phyloP scores from a whole-genome alignment of 2,113 vertebrate species.

The Dipodomys spectabilis region DNA sequence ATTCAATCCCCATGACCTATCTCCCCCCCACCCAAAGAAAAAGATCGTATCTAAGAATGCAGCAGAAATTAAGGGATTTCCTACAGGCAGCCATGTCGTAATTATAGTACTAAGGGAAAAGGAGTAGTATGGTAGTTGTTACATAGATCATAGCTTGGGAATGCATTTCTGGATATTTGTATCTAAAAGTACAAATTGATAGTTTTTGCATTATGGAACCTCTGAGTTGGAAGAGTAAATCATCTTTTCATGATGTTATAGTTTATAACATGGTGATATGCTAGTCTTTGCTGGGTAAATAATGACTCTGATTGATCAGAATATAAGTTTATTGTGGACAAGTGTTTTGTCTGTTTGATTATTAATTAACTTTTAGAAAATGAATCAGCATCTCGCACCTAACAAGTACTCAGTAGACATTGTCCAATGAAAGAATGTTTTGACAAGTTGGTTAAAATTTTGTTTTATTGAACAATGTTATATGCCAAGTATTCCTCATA shows the following conservation, averaged over 20 bases:
- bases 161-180: slow-evolving; percentile 3
- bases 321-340: neutral
- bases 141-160: neutral
- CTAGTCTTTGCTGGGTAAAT: neutral
- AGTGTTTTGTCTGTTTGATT: slow-evolving; percentile 27
- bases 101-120: neutral
- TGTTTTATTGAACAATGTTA: slow-evolving; percentile 39
- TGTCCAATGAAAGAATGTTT: slow-evolving; percentile 36
- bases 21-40: neutral
- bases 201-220: slow-evolving; percentile 25
- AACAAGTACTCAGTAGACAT: slow-evolving; percentile 16
- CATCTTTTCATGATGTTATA: neutral
- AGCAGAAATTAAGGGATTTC: neutral
- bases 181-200: neutral
- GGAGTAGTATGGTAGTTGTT: neutral
- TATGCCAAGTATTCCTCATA: neutral
- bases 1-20: no score
- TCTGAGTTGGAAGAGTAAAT: slow-evolving; percentile 7
- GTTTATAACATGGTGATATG: neutral
- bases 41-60: neutral
- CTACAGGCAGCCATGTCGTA: neutral
- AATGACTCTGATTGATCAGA: neutral
- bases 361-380: slow-evolving; percentile 54
- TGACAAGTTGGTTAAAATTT: slow-evolving; percentile 23
- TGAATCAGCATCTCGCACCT: neutral